Conservation (phyloP, 2,888 invertebrate species). For the Pantelozetes paolii region DNA sequence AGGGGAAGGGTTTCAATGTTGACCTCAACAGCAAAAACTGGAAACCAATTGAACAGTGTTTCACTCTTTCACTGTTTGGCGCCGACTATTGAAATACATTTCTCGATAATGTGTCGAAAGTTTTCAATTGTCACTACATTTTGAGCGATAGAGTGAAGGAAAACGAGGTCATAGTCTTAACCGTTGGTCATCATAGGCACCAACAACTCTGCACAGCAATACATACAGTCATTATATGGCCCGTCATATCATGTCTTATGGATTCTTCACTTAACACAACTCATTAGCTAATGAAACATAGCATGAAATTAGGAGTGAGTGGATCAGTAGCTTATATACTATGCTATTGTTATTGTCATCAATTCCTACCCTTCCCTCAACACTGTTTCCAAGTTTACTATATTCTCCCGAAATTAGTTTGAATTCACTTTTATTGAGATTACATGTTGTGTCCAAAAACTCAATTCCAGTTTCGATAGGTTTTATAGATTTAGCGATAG, state of each 20-base stretch:
- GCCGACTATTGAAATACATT: slow-evolving; percentile 34
- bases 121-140: background rate
- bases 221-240: background rate
- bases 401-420: slow-evolving; percentile 26
- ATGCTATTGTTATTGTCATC: background rate
- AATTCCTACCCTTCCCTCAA: background rate
- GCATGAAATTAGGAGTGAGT: slow-evolving; percentile 38
- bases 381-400: background rate
- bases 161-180: slow-evolving; percentile 32
- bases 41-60: slow-evolving; percentile 35
- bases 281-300: slow-evolving; percentile 37
- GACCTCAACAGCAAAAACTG: slow-evolving; percentile 25
- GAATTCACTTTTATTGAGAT: slow-evolving; percentile 22
- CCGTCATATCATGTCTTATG: slow-evolving; percentile 15
- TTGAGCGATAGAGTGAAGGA: background rate
- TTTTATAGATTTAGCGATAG: slow-evolving; percentile 21
- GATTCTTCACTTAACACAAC: slow-evolving; percentile 27
- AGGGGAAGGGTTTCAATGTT: background rate
- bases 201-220: background rate
- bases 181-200: slow-evolving; percentile 7
- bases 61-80: slow-evolving; percentile 11
- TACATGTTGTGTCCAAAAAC: slow-evolving; percentile 12
- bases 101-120: slow-evolving; percentile 3
- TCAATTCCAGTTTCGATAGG: slow-evolving; percentile 18
- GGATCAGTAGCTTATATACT: background rate